Evolutionary conservation across 2,888 invertebrate species (phyloP).

Genomic region (Acleris holmiana): DNA sequence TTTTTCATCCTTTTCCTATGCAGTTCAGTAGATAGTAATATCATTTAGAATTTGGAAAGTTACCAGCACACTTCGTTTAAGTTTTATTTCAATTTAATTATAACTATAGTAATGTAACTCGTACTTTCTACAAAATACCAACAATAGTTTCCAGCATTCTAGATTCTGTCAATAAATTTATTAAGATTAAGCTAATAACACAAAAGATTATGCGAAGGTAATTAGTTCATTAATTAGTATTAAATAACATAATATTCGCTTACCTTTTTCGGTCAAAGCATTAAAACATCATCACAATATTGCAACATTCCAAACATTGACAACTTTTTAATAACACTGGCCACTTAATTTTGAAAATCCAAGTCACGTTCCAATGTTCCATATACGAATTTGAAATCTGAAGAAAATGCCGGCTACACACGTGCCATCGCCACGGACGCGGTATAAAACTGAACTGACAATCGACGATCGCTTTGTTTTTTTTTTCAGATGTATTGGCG

Average conservation of each 20-base stretch:
- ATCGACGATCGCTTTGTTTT: conserved; percentile 25
- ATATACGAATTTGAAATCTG: background rate
- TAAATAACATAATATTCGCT: background rate
- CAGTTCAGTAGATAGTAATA: too few relatives aligned
- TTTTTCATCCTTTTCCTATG: too few relatives aligned
- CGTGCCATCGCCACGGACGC: conserved; percentile 24
- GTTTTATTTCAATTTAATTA: too few relatives aligned
- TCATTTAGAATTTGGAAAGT: too few relatives aligned
- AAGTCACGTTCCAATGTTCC: background rate
- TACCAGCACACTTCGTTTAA: too few relatives aligned
- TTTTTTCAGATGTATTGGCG: conserved; percentile 25
- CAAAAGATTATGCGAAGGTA: background rate
- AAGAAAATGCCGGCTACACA: conserved; percentile 12
- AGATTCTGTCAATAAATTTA: background rate
- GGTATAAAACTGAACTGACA: conserved; percentile 21
- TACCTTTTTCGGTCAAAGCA: background rate
- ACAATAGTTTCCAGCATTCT: background rate
- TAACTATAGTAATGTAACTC: too few relatives aligned
- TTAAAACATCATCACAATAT: background rate
- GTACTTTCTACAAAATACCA: background rate
- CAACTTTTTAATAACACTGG: background rate
- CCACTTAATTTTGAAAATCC: background rate
- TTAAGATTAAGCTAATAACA: background rate
- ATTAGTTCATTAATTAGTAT: background rate
- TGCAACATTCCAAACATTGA: background rate